Base-by-base conservation (phyloP, 1,140 invertebrate species). In the Carposina sasakii region DNA sequence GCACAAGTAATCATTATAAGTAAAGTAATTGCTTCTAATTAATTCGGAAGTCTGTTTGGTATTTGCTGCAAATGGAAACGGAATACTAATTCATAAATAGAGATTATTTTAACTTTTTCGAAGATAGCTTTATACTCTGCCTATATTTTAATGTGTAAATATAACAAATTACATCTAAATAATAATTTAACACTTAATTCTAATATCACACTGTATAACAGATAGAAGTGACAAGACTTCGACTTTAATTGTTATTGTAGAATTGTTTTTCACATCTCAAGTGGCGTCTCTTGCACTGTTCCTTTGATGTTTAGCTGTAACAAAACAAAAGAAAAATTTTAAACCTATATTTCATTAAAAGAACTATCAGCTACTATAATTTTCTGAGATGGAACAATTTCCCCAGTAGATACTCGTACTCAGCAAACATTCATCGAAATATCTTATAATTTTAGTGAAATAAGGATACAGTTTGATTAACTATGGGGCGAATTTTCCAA, bases 241-340 rank as follows among this genome's bases (percentile, higher is more conserved):
- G 0, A 28, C 22, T 13, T 23, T 26, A 20, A 16, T 13, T 43
- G 41, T 43, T 20, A 16, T 15, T 43, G 4, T 33, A 45, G 22
- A 10, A 17, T 45, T 39, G 2, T 4, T 34, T 13, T 13, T 4
- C 19, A 34, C 33, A 42, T 53, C 51, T 83, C 75, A 83, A 45
- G 79, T 81, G 5, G 75, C 75, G 19, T 83, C 79, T 49, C 73
- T 70, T 1, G 74, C 70, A 31, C 72, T 72, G 58, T 79, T 83
- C 36, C 79, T 70, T 63, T 83, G 79, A 60, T 83, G 79, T 67
- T 83, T 83, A n/a, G 76, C 79, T 83, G 76, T 20, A 81, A 83
- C 63, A 79, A 76, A 64, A 61, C 54, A 48, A 54, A 57, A 59
- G 19, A 17, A 45, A 39, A 34, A 39, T 43, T 46, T 28, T 33